These are phyloP conservation scores for Paratilapia polleni DNA, from an alignment of 2,113 vertebrate species.

Conservation along the genomic window DNA sequence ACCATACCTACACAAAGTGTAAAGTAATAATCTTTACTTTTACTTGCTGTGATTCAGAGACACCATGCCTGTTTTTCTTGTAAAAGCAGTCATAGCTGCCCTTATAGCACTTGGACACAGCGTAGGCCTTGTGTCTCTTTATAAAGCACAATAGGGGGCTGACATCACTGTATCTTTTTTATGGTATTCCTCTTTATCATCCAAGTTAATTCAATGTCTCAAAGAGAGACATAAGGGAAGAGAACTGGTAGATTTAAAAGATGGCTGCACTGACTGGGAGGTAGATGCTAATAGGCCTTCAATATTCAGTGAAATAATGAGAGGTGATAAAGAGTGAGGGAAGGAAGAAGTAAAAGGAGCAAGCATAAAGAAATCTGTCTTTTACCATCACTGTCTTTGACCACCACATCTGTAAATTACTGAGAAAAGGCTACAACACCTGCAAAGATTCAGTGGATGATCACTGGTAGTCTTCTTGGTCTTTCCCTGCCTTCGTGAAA, in stretches of 20 bases:
- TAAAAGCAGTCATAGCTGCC: constrained; percentile 5
- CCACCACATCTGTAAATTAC: neutral
- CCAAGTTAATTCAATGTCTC: constrained; percentile 27
- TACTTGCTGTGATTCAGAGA: constrained; percentile 22
- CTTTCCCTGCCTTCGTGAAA: constrained; percentile 12
- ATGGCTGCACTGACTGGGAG: constrained; percentile 5
- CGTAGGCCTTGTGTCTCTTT: constrained; percentile 9
- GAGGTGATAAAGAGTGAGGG: neutral
- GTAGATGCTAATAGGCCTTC: constrained; percentile 19
- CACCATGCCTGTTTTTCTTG: neutral
- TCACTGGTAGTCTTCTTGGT: constrained; percentile 6
- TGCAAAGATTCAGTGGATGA: constrained; percentile 3
- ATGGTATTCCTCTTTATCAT: constrained; percentile 32
- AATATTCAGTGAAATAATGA: constrained; percentile 34
- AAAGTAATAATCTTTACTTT: constrained; percentile 21
- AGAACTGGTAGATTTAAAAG: constrained; percentile 24
- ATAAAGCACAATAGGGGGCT: constrained; percentile 4
- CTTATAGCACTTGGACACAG: neutral
- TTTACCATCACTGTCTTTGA: neutral
- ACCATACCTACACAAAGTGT: constrained; percentile 21
- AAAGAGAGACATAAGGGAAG: constrained; percentile 7
- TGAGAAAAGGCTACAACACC: constrained; percentile 5
- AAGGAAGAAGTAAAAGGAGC: neutral
- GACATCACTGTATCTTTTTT: constrained; percentile 10
- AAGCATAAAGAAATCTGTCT: neutral